Base-by-base conservation (phyloP, 2,113 vertebrate genomes). In the Ictalurus furcatus region DNA sequence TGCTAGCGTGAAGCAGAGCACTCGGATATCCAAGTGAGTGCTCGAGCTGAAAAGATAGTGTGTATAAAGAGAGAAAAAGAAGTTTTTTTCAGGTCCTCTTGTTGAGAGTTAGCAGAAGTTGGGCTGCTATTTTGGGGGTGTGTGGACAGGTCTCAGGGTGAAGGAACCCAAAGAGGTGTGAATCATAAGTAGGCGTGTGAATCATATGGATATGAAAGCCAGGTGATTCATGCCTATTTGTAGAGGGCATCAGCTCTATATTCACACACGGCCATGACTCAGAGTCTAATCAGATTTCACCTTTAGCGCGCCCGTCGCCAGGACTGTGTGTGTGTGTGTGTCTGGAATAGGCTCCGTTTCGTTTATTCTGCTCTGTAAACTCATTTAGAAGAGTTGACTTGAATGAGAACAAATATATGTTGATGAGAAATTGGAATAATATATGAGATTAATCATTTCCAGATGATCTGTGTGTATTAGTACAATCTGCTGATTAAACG, bases 191-290 rank as follows among this genome's bases (percentile, higher is more conserved):
- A 88, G 65, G 63, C 13, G 87, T 90, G 86, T 90, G 86, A 90
- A 79, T 81, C 78, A 88, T 90, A 84, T 23, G 9, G 80, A 90
- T 65, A 80, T 79, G 54, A 71, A 78, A 67, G 81, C 74, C 54
- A 78, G 81, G 65, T 85, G 90, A 90, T 86, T 88, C 90, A 86
- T 88, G 78, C 61, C 65, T 90, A 88, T 86, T 90, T 88, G 87
- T 83, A 65, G 87, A 74, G 54, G 44, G 89, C 87, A 84, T 85
- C 56, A 65, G 76, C 40, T 88, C 67, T 90, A 65, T 88, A 88
- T 88, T 88, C 78, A 85, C 84, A 88, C 81, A 44, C 84, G 40
- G 58, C 87, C 87, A 86, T 90, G 90, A 90, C 84, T 88, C 87
- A 88, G 76, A 74, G 28, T 63, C 30, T 71, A 84, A 76, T 88